Evolutionary conservation across 1,140 invertebrate genomes (phyloP), one percentile per base, ranked within the genome.

Genomic region (Theocolax elegans): DNA sequence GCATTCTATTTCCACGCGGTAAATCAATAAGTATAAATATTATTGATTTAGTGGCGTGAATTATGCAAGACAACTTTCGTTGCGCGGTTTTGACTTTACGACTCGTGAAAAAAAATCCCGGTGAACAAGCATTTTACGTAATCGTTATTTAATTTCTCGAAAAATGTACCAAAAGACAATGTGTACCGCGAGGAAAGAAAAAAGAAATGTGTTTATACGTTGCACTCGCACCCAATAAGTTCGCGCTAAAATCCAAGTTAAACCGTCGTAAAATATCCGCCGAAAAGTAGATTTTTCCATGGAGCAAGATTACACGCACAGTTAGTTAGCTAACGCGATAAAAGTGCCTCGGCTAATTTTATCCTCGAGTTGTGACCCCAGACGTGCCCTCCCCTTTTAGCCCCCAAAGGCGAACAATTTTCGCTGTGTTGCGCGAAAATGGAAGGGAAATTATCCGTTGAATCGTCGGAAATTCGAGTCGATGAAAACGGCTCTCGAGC

Each of bases 401-500:
- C 53, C n/a, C 53, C 53, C 29, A 15, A 15, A 29, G 15, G 15
- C 15, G 29, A 56, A 56, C 29, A 56, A 56, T 31, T 51, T 56
- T 31, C 17, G n/a, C 13, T 19, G 13, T 9, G 12, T 25, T 59
- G 42, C 19, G 19, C 48, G 48, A 53, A 51, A 64, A 40, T n/a
- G 21, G 31, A 53, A 21, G 19, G 35, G 38, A 54, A 66, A 66
- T 66, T 66, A 44, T 42, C 38, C 42, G 9, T 29, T 54, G 38
- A 66, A 56, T 42, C 25, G 49, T 66, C 51, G 49, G 25, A 44
- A 56, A 65, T 65, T 66, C 53, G 51, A 56, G 35, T 17, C 51
- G 63, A 66, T 54, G 31, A 66, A 31, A 40, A 21, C 19, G 31
- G 25, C 48, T 23, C 23, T 31, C 9, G 13, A 49, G 17, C 2